Evolutionary conservation across 2,888 invertebrate species (phyloP).

Genomic region (Sabatieria punctata): DNA sequence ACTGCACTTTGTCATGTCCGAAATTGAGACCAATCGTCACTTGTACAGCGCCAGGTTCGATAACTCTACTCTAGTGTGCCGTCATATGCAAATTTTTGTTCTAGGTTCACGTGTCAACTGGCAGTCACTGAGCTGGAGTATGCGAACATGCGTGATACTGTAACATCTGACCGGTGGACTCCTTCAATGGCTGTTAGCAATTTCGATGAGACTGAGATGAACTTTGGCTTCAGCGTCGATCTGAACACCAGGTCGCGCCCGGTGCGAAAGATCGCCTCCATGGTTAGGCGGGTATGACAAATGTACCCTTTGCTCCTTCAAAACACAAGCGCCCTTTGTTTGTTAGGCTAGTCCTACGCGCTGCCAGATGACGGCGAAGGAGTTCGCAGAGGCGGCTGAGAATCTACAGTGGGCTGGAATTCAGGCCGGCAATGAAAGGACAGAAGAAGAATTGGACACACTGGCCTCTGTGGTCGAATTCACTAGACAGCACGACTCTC

Average conservation of each 20-base stretch:
- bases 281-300: background rate
- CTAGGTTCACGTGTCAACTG: conserved; percentile 45
- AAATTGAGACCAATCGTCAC: conserved; percentile 33
- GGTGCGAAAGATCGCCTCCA: conserved; percentile 1
- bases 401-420: conserved; percentile 1
- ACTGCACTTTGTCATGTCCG: conserved; percentile 38
- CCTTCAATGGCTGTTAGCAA: conserved; percentile 24
- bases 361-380: too few relatives aligned
- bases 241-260: conserved; percentile 22
- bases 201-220: conserved; percentile 39
- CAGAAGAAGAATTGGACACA: conserved; percentile 36
- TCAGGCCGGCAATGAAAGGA: background rate
- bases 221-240: conserved; percentile 46
- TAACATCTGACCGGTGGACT: conserved; percentile 1
- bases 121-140: conserved; percentile 46
- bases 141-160: background rate
- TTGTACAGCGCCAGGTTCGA: conserved; percentile 38
- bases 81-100: background rate
- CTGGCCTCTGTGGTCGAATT: conserved; percentile 46
- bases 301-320: too few relatives aligned
- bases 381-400: background rate
- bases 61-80: background rate
- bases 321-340: background rate
- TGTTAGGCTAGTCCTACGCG: background rate
- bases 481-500: conserved; percentile 65